These are phyloP conservation scores for Drosophila gaucha DNA, from an alignment of 2,888 invertebrate species.

Conservation along the genomic window DNA sequence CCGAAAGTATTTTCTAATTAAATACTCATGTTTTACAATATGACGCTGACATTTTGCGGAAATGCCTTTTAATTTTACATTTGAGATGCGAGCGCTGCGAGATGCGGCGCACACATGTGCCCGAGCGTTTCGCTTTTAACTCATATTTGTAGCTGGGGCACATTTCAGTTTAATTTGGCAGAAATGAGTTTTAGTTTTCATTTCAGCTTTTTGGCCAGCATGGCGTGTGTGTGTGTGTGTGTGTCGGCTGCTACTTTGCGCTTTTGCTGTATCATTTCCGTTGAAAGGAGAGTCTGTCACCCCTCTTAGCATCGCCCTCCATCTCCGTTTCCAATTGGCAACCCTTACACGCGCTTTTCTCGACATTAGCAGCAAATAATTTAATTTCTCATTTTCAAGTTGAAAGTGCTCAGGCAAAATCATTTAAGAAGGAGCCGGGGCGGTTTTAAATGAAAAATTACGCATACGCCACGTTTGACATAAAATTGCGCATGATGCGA, in stretches of 20 bases:
- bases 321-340: neutral
- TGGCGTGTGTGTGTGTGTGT: conserved; percentile 10
- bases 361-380: conserved; percentile 79
- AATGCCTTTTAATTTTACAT: conserved; percentile 81
- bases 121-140: conserved; percentile 39
- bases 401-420: conserved; percentile 26
- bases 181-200: conserved; percentile 80
- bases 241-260: conserved; percentile 41
- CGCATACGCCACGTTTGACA: conserved; percentile 77
- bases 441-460: conserved; percentile 61
- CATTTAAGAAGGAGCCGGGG: conserved; percentile 35
- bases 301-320: neutral
- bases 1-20: conserved; percentile 81
- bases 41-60: conserved; percentile 81
- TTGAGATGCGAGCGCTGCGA: conserved; percentile 56
- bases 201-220: conserved; percentile 54
- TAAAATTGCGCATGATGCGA: conserved; percentile 58
- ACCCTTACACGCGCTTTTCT: conserved; percentile 25
- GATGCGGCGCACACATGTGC: conserved; percentile 18
- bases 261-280: conserved; percentile 77
- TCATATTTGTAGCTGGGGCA: conserved; percentile 57
- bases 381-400: conserved; percentile 73
- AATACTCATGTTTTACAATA: conserved; percentile 82
- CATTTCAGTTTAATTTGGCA: conserved; percentile 80
- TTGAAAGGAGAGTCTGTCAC: conserved; percentile 5